Evolutionary conservation across 2,888 invertebrate genomes (phyloP), one percentile per base, ranked within the genome.

Genomic region (Brachylomia viminalis): DNA sequence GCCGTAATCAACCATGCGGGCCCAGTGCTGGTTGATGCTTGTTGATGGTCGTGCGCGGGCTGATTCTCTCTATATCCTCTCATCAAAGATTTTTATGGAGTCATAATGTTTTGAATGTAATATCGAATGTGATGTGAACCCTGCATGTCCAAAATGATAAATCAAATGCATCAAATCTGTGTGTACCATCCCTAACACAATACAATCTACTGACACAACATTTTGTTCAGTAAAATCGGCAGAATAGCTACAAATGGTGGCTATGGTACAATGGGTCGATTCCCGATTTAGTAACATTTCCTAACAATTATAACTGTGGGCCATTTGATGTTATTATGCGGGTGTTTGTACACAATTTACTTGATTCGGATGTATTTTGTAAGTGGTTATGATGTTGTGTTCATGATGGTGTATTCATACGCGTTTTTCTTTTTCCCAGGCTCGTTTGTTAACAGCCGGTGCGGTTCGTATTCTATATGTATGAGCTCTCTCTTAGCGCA

Each of bases 321-420:
- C 77, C 71, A 83, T 84, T 86, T 80, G 75, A 75, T 87, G 89
- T 91, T 89, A 89, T 90, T 84, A 95, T 96, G 95, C 95, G 95
- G 95, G 93, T 94, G 92, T 94, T 94, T 95, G 95, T 95, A 84
- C 85, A 88, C 87, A 75, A 88, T 91, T 93, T 92, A 91, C 91
- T 90, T 89, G 85, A 90, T 90, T 91, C 88, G 85, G 82, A 88
- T 80, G 82, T 85, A 91, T 92, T 92, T 90, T 90, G 88, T 90
- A 82, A 89, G 82, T 86, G 81, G 77, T 87, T 85, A 82, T 84
- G 67, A 86, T 82, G 86, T 83, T 82, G 80, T 77, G 67, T 49
- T 6, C 15, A 75, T 84, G 83, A 83, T 83, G 77, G 81, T 81
- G 73, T 82, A 83, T 78, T 82, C 78, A 82, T 56, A 56, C 47